Percentiles rank a stretch among this genome's conserved stretches.
phyloP scores from a whole-genome alignment of 2,888 invertebrate species.

The Ectemnius lituratus region DNA sequence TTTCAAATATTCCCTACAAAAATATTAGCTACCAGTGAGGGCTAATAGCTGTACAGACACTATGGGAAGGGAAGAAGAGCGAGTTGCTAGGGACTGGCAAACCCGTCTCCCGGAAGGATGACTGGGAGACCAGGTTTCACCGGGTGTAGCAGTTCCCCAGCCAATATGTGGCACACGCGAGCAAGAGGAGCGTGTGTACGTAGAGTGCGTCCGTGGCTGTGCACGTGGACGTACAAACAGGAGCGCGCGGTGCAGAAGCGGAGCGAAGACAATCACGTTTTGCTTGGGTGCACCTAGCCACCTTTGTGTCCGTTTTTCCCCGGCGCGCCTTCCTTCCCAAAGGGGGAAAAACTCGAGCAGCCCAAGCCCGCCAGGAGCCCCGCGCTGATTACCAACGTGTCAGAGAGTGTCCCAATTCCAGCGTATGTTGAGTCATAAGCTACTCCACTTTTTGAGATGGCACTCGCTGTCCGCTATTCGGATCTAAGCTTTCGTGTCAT shows the following conservation, averaged over 20 bases:
- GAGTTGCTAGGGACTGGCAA: not conserved
- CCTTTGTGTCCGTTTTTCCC: conserved; percentile 62
- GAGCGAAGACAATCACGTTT: conserved; percentile 53
- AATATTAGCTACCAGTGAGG: not conserved
- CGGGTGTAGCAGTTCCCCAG: not conserved
- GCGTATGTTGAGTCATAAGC: conserved; percentile 62
- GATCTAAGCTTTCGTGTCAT: too few species aligned
- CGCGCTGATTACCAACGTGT: conserved; percentile 30
- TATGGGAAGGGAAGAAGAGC: not conserved
- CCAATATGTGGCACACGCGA: conserved; percentile 6
- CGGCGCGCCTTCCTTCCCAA: conserved; percentile 15
- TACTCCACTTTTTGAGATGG: conserved; percentile 55
- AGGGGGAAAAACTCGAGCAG: conserved; percentile 50
- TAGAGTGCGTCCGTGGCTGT: too few species aligned
- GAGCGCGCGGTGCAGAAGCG: conserved; percentile 14
- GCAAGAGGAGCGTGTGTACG: not conserved
- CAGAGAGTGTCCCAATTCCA: conserved; percentile 66
- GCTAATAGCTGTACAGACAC: not conserved
- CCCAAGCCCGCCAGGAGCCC: conserved; percentile 45
- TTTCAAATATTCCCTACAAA: too few species aligned
- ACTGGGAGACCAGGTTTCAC: not conserved
- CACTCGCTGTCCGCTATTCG: conserved; percentile 3
- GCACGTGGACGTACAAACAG: conserved; percentile 6
- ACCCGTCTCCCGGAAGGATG: conserved; percentile 3
- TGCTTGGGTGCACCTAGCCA: conserved; percentile 66